Percentiles rank a stretch among this genome's conserved stretches.
Evolutionary conservation across 2,888 invertebrate genomes (phyloP).

Genomic region (Sphaerophoria taeniata): DNA sequence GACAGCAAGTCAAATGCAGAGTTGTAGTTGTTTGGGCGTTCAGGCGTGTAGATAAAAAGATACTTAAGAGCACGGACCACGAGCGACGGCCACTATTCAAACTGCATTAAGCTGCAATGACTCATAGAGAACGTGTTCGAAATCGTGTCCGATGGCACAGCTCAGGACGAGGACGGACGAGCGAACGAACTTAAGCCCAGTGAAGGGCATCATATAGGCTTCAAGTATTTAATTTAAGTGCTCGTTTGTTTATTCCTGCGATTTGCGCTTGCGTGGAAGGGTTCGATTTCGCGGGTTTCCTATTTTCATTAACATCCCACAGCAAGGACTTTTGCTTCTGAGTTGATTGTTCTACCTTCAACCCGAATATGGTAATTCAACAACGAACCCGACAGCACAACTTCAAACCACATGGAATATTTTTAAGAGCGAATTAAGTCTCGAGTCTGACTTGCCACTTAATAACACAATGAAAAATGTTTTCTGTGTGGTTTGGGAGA

Average conservation of each 20-base stretch:
- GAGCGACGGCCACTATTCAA: slow-evolving; percentile 35
- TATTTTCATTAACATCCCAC: slow-evolving; percentile 37
- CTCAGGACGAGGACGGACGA: not conserved
- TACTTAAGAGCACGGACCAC: slow-evolving; percentile 11
- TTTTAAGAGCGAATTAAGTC: slow-evolving; percentile 7
- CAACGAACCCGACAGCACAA: not conserved
- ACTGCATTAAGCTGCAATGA: slow-evolving; percentile 55
- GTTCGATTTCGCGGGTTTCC: slow-evolving; percentile 23
- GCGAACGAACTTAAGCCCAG: not conserved
- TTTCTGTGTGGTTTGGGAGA: slow-evolving; percentile 21
- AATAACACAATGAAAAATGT: slow-evolving; percentile 44
- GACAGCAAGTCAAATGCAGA: slow-evolving; percentile 27
- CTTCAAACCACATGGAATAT: slow-evolving; percentile 33
- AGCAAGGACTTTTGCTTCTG: not conserved
- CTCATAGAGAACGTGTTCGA: slow-evolving; percentile 44
- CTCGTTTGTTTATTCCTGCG: slow-evolving; percentile 11
- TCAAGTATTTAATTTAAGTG: slow-evolving; percentile 41
- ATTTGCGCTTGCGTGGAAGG: slow-evolving; percentile 29
- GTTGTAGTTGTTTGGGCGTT: slow-evolving; percentile 16
- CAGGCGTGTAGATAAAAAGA: slow-evolving; percentile 19
- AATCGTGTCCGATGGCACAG: slow-evolving; percentile 22
- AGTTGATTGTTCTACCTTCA: slow-evolving; percentile 8
- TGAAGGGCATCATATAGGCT: slow-evolving; percentile 33
- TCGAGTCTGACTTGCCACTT: slow-evolving; percentile 44
- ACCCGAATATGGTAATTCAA: slow-evolving; percentile 39